Evolutionary conservation across 2,797 vertebrate species (phyloP), one percentile per base, ranked within the genome.

Genomic region (Enteromius radiatus): DNA sequence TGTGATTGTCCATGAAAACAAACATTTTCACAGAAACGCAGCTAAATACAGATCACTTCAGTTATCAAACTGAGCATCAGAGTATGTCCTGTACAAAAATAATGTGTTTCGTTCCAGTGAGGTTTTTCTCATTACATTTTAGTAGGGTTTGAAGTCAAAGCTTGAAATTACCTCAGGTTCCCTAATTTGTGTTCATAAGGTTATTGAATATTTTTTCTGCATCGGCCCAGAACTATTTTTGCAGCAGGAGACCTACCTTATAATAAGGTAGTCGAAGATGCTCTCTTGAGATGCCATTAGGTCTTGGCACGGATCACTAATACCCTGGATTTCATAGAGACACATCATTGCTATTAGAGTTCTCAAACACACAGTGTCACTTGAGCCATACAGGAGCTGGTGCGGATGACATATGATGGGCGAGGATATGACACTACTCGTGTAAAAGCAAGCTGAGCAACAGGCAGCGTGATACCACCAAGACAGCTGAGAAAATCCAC

Each of bases 401-500:
- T 47, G 65, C n/a, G 65, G 64, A 70, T 77, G 74, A 77, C 81
- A 67, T 61, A 76, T 68, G 80, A 86, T 54, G 76, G 76, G 71
- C 74, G 33, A 69, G 52, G 81, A 83, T 80, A 63, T 82, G 71
- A 82, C 82, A 87, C 69, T 52, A 52, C 73, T 61, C 69, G 76
- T 85, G 64, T 69, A 33, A 71, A 67, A 74, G 78, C 70, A 83
- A 75, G 80, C 81, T 65, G 41, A 76, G 76, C 76, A 41, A 84
- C 74, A 52, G 47, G 68, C 86, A 73, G 76, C 78, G 41, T 79
- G 69, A 69, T 69, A 70, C 82, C 68, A 61, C 84, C 38, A 65
- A 80, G 86, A 84, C 85, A 88, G 87, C 85, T 88, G 86, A 90
- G 86, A 88, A 89, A 90, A 92, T 90, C 86, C 87, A 82, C 76